These are phyloP conservation scores for Rhaphigaster nebulosa DNA, from an alignment of 2,888 invertebrate species.

Conservation along the genomic window DNA sequence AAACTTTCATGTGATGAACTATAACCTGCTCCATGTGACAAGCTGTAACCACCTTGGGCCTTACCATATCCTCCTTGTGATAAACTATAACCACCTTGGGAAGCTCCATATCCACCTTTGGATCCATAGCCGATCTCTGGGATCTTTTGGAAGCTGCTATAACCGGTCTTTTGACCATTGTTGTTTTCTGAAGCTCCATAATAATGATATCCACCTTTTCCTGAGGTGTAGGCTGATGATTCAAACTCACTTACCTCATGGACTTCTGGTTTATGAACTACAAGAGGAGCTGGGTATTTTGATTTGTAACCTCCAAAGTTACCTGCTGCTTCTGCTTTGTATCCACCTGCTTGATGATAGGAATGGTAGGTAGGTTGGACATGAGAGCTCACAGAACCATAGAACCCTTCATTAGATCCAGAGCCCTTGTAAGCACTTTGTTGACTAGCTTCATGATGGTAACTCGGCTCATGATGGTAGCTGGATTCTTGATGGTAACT, in stretches of 20 bases:
- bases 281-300: not conserved
- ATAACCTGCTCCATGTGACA: constrained; percentile 1
- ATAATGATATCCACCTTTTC: constrained; percentile 22
- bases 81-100: constrained; percentile 4
- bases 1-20: constrained; percentile 16
- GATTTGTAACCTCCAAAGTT: not conserved
- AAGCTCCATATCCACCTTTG: not conserved
- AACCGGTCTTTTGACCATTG: not conserved
- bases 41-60: not conserved
- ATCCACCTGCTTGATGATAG: constrained; percentile 8
- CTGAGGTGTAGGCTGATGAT: constrained; percentile 4
- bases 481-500: constrained; percentile 24
- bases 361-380: constrained; percentile 14
- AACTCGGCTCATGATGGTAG: no score
- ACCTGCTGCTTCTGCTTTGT: constrained; percentile 1
- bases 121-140: constrained; percentile 20
- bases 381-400: constrained; percentile 27
- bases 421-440: not conserved
- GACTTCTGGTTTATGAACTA: constrained; percentile 29
- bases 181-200: constrained; percentile 36
- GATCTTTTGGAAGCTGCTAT: constrained; percentile 6
- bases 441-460: not conserved
- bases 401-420: not conserved
- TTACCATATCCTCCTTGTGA: constrained; percentile 25
- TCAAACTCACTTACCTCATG: constrained; percentile 29